A percentile compares a stretch with the other conserved stretches of the same genome.
These are phyloP conservation scores for Macrophya alboannulata DNA, from an alignment of 2,888 invertebrate genomes.

Conservation along the genomic window DNA sequence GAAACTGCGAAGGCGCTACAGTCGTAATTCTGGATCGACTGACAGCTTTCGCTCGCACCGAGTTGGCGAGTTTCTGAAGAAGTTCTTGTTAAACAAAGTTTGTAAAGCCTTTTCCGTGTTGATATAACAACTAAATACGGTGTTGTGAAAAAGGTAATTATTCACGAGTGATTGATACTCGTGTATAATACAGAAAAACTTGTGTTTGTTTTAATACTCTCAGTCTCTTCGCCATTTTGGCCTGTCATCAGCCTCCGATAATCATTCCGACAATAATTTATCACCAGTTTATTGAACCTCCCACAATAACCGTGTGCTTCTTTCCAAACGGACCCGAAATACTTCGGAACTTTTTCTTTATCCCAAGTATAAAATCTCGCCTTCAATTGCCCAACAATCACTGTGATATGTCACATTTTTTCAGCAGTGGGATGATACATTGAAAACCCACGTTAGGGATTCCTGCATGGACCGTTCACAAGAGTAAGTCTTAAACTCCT, in stretches of 20 bases:
- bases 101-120: conserved; percentile 21
- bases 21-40: conserved; percentile 70
- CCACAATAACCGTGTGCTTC: not conserved
- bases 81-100: conserved; percentile 15
- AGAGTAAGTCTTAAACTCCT: conserved; percentile 69
- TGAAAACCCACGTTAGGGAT: conserved; percentile 66
- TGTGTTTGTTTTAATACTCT: conserved; percentile 31
- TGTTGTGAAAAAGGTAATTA: conserved; percentile 36
- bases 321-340: not conserved
- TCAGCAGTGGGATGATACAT: conserved; percentile 70
- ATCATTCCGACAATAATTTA: conserved; percentile 8
- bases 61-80: conserved; percentile 46
- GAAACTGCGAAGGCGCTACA: conserved; percentile 62
- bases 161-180: not conserved
- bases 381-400: conserved; percentile 4
- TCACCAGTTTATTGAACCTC: conserved; percentile 36
- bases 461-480: conserved; percentile 74
- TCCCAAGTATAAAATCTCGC: not conserved
- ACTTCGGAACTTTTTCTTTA: not conserved
- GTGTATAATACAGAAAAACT: conserved; percentile 14
- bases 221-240: conserved; percentile 72
- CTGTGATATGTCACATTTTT: conserved; percentile 57
- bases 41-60: conserved; percentile 64
- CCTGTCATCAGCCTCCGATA: conserved; percentile 67
- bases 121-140: conserved; percentile 21